These are phyloP conservation scores for Scolopax mira DNA, from an alignment of 2,113 vertebrate species.

Conservation along the genomic window DNA sequence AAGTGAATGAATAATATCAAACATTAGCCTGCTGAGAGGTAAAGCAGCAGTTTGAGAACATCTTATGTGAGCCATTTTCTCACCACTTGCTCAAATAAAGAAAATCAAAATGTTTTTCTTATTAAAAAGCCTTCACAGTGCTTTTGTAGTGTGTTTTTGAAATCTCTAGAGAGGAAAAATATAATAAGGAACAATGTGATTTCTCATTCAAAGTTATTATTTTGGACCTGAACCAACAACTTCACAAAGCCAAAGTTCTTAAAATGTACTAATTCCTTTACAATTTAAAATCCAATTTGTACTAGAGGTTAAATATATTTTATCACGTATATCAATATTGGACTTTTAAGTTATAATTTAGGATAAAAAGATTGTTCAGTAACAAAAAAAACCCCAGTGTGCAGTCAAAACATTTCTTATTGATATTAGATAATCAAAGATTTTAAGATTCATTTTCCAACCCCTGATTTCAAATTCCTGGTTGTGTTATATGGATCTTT, in stretches of 20 bases:
- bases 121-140: background rate
- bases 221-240: background rate
- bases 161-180: background rate
- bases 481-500: background rate
- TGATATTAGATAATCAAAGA: background rate
- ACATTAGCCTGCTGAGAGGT: background rate
- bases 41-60: background rate
- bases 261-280: background rate
- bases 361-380: background rate
- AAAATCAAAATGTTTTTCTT: background rate
- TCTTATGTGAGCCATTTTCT: background rate
- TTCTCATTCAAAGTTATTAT: background rate
- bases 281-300: background rate
- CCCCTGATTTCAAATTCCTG: background rate
- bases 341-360: background rate
- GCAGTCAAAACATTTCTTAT: background rate
- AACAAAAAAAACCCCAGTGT: background rate
- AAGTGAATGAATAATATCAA: constrained; percentile 4
- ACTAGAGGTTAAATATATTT: background rate
- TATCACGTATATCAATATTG: background rate
- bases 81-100: background rate
- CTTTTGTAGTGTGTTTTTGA: background rate
- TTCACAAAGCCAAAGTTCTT: background rate
- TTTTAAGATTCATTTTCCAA: background rate
- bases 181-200: background rate